Percentiles rank a stretch among this genome's conserved stretches.
Evolutionary conservation across 1,140 invertebrate species (phyloP).

Genomic region (Drosophila nannoptera): DNA sequence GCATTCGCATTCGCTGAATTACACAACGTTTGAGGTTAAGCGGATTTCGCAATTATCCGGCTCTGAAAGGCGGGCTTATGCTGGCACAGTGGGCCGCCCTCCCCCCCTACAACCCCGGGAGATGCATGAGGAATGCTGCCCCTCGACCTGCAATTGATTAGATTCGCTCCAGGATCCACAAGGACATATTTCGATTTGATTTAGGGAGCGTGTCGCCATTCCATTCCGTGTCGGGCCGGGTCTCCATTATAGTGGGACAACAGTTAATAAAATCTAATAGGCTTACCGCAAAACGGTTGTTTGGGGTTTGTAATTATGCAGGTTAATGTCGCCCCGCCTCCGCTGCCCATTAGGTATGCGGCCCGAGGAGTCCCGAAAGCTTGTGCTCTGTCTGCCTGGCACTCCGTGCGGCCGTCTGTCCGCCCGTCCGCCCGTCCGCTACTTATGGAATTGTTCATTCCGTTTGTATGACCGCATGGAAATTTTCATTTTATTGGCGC

Average conservation of each 20-base stretch:
- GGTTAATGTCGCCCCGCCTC: slow-evolving; percentile 53
- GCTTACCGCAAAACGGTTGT: slow-evolving; percentile 72
- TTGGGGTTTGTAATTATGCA: slow-evolving; percentile 75
- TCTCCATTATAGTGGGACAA: slow-evolving; percentile 25
- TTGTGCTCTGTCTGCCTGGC: slow-evolving; percentile 33
- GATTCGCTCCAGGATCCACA: no score
- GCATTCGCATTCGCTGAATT: slow-evolving; percentile 65
- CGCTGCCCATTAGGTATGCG: slow-evolving; percentile 68
- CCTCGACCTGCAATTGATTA: no score
- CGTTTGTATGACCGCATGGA: slow-evolving; percentile 66
- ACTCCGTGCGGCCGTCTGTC: background rate
- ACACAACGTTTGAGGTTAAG: slow-evolving; percentile 77
- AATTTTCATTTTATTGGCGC: slow-evolving; percentile 76
- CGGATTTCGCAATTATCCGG: slow-evolving; percentile 77
- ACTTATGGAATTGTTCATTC: slow-evolving; percentile 63
- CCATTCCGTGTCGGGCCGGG: background rate
- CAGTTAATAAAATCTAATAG: slow-evolving; percentile 77
- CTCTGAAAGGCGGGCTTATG: slow-evolving; percentile 51
- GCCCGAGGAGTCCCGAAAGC: slow-evolving; percentile 41
- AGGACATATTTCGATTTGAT: no score
- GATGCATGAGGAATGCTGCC: no score
- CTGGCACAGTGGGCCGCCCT: slow-evolving; percentile 3
- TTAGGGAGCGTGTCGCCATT: background rate
- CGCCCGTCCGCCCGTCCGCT: slow-evolving; percentile 13
- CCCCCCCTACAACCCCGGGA: background rate